Evolutionary conservation across 2,888 invertebrate genomes (phyloP), one percentile per base, ranked within the genome.

Genomic region (Zootermopsis nevadensis): DNA sequence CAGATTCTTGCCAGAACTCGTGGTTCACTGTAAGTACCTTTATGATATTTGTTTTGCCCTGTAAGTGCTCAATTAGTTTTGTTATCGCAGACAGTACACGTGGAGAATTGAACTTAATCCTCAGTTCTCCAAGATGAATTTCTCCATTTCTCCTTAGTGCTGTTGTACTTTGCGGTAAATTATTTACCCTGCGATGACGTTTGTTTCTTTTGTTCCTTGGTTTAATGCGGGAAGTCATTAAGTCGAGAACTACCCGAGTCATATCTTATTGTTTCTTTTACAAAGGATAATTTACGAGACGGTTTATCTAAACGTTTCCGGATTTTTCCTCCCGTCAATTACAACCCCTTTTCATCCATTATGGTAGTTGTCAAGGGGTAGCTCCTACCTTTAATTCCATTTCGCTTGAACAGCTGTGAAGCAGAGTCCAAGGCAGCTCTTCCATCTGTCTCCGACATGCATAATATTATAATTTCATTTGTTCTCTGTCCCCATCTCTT

Each of bases 381-480:
- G 55, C 1, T 22, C 6, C 6, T 6, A 55, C 55, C 55, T 22
- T n/a, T 55, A 55, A 55, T 55, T 55, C 55, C 22, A 55, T 55
- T 55, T 55, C 22, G 55, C 12, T 55, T 1, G n/a, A n/a, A 19
- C 22, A 24, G 55, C n/a, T 19, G 55, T 55, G 22, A n/a, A 55
- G 7, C n/a, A 55, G 15, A 55, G 22, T 55, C 1, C 22, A 55
- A 55, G 22, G 24, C 24, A 55, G 55, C 22, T 7, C 53, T 55
- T 55, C 22, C 55, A 74, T 74, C 38, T 38, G 12, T 35, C 38
- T 74, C 74, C 74, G 38, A 35, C 35, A 38, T 27, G 27, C 74
- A n/a, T 31, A 74, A 74, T 74, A 74, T 35, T 74, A 74, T 74
- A 35, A 74, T 74, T 74, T 42, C 38, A n/a, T 74, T 72, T 33